Percentiles rank a stretch among this genome's conserved stretches.
Evolutionary conservation across 2,113 vertebrate species (phyloP).

Genomic region (Pionites leucogaster): DNA sequence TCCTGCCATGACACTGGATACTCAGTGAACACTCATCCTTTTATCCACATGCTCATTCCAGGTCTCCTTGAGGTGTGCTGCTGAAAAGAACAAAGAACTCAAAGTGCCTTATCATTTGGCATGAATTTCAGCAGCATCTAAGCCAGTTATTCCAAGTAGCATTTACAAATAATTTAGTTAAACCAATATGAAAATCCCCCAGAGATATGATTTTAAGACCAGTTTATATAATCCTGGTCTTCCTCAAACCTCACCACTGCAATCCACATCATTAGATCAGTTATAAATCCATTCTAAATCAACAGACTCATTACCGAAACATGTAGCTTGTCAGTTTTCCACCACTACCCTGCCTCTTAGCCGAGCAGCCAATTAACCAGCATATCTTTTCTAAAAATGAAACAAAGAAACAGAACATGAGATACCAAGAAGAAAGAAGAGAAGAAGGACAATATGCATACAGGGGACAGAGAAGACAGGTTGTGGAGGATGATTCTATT

Average conservation of each 20-base stretch:
- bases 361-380: not conserved
- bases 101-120: not conserved
- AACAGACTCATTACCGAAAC: not conserved
- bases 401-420: not conserved
- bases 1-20: not conserved
- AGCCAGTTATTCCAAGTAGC: not conserved
- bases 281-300: not conserved
- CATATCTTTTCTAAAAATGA: not conserved
- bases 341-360: not conserved
- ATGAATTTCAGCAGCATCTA: not conserved
- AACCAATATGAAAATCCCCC: not conserved
- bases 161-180: not conserved
- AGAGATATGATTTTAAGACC: accelerated
- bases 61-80: not conserved
- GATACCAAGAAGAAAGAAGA: not conserved
- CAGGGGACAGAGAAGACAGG: not conserved
- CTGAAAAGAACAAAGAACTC: not conserved
- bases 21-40: not conserved
- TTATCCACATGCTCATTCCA: not conserved
- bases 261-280: not conserved
- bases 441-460: not conserved
- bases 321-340: not conserved
- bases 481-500: not conserved
- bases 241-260: not conserved
- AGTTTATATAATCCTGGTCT: not conserved